A percentile compares a stretch with the other conserved stretches of the same genome.
Conservation (phyloP, 37 sponge, comb jelly and placozoan species). For the Geodia barretti region DNA sequence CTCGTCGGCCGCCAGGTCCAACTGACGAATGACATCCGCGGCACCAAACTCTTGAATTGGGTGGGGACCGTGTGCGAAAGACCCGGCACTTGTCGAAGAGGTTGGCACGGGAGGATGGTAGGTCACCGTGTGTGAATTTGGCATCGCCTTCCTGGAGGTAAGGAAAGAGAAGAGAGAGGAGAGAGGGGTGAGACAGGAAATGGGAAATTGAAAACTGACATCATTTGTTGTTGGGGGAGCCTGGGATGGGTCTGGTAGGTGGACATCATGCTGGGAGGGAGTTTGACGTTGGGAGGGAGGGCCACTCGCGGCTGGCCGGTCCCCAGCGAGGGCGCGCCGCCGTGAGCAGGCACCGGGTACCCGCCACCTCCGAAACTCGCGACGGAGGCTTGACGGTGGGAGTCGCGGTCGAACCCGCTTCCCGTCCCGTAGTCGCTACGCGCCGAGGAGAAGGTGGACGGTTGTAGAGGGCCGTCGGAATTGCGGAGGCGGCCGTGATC, state of each 20-base stretch:
- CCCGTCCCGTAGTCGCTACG: constrained; percentile 1
- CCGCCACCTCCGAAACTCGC: not conserved
- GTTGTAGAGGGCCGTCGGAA: not conserved
- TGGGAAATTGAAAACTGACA: not conserved
- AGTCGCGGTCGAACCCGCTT: not conserved
- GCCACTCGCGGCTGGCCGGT: not conserved
- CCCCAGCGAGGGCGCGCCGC: not conserved
- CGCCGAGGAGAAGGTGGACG: not conserved
- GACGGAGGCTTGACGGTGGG: not conserved
- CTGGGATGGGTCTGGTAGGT: too few species aligned
- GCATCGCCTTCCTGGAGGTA: too few species aligned
- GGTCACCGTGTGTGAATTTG: too few species aligned
- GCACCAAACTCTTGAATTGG: constrained; percentile 1
- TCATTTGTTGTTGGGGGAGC: too few species aligned
- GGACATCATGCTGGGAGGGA: constrained; percentile 2
- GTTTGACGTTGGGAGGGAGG: not conserved
- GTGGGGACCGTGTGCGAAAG: not conserved
- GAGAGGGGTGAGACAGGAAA: not conserved
- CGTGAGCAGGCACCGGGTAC: not conserved
- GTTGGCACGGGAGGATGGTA: too few species aligned
- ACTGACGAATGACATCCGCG: not conserved
- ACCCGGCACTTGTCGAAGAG: too few species aligned
- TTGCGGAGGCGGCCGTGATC: not conserved
- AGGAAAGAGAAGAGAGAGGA: not conserved
- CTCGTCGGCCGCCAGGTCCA: constrained; percentile 28